Evolutionary conservation across 2,113 vertebrate genomes (phyloP).

Genomic region (Salminus brasiliensis): DNA sequence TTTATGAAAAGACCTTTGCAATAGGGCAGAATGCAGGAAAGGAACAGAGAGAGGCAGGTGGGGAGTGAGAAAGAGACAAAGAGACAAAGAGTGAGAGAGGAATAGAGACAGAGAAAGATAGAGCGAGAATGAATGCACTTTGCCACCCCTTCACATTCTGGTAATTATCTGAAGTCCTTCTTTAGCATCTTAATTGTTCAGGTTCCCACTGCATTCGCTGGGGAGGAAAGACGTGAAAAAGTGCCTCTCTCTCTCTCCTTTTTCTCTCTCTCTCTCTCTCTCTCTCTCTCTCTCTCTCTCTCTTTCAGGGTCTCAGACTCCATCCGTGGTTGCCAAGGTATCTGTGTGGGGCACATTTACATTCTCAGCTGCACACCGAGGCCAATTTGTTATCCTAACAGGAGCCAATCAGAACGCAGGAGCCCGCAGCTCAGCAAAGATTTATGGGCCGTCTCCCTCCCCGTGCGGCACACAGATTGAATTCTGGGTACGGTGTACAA

Average conservation of each 20-base stretch:
- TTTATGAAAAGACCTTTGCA: not conserved
- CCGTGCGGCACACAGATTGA: conserved; percentile 30
- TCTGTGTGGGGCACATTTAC: conserved; percentile 56
- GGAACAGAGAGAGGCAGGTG: too few species aligned
- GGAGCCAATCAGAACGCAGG: conserved; percentile 54
- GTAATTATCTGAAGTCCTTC: conserved; percentile 39
- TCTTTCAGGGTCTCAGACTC: conserved; percentile 32
- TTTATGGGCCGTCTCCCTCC: conserved; percentile 44
- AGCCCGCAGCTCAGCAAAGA: conserved; percentile 44
- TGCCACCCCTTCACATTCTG: conserved; percentile 23
- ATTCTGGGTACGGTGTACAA: conserved; percentile 45
- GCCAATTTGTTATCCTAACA: conserved; percentile 59
- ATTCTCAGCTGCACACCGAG: conserved; percentile 45
- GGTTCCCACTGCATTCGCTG: conserved; percentile 17
- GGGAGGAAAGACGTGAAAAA: not conserved
- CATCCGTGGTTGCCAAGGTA: conserved; percentile 53
- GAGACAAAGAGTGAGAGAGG: not conserved
- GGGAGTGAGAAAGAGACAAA: too few species aligned
- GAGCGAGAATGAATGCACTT: not conserved
- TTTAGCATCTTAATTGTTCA: conserved; percentile 34
- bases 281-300: conserved; percentile 26
- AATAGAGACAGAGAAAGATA: not conserved
- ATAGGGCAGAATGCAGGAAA: not conserved
- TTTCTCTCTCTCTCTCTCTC: not conserved
- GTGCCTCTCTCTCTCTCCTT: not conserved